These are phyloP conservation scores for Psammodynastes pulverulentus DNA, from an alignment of 2,113 vertebrate species.

Conservation along the genomic window DNA sequence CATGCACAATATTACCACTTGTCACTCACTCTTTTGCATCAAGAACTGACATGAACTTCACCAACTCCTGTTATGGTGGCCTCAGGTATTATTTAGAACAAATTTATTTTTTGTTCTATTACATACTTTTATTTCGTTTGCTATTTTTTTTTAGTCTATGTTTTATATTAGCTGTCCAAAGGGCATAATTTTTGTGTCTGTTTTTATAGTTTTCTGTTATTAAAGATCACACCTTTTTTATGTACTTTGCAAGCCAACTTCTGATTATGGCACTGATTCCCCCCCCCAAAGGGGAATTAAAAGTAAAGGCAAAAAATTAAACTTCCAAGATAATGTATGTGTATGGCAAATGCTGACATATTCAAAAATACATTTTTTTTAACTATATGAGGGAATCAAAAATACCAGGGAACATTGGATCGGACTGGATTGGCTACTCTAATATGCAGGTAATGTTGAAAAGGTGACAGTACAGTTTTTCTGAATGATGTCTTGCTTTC, in stretches of 20 bases:
- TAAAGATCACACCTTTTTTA: background rate
- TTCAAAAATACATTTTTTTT: background rate
- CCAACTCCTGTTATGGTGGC: accelerated
- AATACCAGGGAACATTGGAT: background rate
- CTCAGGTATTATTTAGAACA: conserved; percentile 19
- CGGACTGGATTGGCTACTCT: too few relatives aligned
- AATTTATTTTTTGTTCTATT: background rate
- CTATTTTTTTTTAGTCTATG: background rate
- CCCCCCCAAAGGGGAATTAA: background rate
- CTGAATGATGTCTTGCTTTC: background rate
- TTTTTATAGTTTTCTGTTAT: background rate
- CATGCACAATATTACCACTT: background rate
- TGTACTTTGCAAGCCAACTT: background rate
- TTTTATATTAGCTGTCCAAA: background rate
- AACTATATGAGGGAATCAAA: background rate
- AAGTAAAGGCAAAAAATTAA: background rate
- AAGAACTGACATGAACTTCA: background rate
- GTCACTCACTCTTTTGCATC: background rate
- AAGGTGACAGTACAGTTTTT: background rate
- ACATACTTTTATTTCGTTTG: background rate
- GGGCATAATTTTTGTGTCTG: background rate
- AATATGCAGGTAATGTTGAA: background rate
- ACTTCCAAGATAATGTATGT: background rate
- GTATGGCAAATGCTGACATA: background rate
- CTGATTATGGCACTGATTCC: background rate